Evolutionary conservation across 1,140 invertebrate species (phyloP).

Genomic region (Papilio aristodemus): DNA sequence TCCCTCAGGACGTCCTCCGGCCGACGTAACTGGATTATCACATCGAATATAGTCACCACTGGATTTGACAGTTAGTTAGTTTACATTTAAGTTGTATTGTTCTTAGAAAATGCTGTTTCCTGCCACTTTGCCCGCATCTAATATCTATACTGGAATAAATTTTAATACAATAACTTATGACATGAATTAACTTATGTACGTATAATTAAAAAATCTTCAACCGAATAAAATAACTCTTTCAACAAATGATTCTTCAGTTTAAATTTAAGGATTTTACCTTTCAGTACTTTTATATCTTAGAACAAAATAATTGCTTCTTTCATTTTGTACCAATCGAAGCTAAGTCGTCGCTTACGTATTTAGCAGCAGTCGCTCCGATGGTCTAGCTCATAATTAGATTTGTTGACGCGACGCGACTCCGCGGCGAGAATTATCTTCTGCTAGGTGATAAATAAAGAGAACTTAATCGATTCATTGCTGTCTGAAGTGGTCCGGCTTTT

Average conservation of each 20-base stretch:
- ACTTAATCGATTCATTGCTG: constrained; percentile 15
- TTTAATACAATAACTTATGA: no score
- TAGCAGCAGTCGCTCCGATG: constrained; percentile 17
- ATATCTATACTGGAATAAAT: no score
- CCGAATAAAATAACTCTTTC: no score
- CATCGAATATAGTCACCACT: constrained; percentile 16
- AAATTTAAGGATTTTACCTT: no score
- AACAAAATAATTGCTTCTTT: no score
- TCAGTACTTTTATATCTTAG: no score
- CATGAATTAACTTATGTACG: no score
- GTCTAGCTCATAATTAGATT: constrained; percentile 23
- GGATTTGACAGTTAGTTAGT: constrained; percentile 15
- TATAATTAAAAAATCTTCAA: no score
- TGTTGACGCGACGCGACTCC: neutral
- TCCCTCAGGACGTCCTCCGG: constrained; percentile 7
- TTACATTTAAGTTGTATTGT: constrained; percentile 4
- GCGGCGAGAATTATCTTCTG: constrained; percentile 6
- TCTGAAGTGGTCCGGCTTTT: neutral
- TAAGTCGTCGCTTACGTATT: neutral
- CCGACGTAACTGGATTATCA: constrained; percentile 18
- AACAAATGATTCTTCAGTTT: no score
- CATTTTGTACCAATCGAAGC: constrained; percentile 5
- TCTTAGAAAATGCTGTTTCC: neutral
- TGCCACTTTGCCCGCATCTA: neutral
- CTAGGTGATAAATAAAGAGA: constrained; percentile 6